Conservation (phyloP, 2,888 invertebrate species). For the Actias luna region DNA sequence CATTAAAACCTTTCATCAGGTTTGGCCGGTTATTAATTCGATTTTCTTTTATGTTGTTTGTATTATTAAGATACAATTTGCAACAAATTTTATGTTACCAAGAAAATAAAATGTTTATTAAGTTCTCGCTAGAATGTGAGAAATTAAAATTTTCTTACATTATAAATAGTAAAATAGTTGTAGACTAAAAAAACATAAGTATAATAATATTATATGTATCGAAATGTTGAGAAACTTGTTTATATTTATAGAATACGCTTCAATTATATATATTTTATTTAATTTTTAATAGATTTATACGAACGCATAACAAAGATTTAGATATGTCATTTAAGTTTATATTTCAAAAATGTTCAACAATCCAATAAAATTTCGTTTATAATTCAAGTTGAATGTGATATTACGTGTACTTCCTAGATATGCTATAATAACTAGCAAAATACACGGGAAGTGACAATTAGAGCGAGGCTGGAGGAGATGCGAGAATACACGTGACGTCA, state of each 20-base stretch:
- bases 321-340: too few species aligned
- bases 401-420: background rate
- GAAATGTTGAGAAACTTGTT: too few species aligned
- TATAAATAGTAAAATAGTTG: too few species aligned
- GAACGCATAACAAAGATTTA: too few species aligned
- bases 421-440: background rate
- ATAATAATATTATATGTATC: too few species aligned
- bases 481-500: conserved; percentile 63
- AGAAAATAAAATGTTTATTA: conserved; percentile 22
- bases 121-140: background rate
- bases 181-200: too few species aligned
- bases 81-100: conserved; percentile 21
- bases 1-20: conserved; percentile 17
- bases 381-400: background rate
- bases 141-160: background rate
- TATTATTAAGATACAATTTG: conserved; percentile 16
- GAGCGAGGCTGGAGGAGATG: conserved; percentile 23
- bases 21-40: conserved; percentile 16
- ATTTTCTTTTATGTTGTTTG: conserved; percentile 22
- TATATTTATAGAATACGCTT: too few species aligned
- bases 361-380: background rate
- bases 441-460: conserved; percentile 50
- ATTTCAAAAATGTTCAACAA: background rate
- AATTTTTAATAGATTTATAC: too few species aligned
- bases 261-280: too few species aligned